A percentile compares a stretch with the other conserved stretches of the same genome.
phyloP scores from a whole-genome alignment of 1,140 invertebrate genomes.

The Drosophila jambulina region DNA sequence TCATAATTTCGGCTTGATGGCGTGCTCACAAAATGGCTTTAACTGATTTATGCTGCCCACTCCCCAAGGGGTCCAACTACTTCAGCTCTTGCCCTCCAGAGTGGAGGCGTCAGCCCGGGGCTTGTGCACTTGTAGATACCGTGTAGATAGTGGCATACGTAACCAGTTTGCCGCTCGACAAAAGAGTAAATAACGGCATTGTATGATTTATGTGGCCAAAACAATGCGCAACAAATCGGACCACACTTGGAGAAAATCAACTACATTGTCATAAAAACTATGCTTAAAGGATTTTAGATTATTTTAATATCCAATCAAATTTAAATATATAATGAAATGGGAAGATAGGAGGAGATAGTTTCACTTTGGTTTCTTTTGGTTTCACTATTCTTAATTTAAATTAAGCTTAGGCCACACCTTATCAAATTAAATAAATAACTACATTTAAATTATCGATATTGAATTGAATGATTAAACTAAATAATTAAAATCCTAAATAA shows the following conservation, averaged over 20 bases:
- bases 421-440: not conserved
- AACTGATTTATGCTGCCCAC: constrained; percentile 68
- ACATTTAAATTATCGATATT: not conserved
- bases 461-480: not conserved
- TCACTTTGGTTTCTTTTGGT: not conserved
- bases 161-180: constrained; percentile 66
- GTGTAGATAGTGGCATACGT: constrained; percentile 50
- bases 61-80: constrained; percentile 1
- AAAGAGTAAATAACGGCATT: constrained; percentile 64
- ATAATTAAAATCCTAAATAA: constrained; percentile 3
- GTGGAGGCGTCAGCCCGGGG: constrained; percentile 32
- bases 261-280: not conserved
- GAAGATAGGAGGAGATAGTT: no score
- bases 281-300: not conserved
- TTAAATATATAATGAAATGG: no score
- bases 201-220: constrained; percentile 74
- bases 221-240: constrained; percentile 46
- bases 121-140: constrained; percentile 51
- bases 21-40: constrained; percentile 46
- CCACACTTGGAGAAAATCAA: not conserved
- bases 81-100: constrained; percentile 22
- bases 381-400: not conserved
- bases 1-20: constrained; percentile 72
- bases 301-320: no score
- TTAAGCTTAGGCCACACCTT: not conserved